Conservation (phyloP, 2,797 vertebrate genomes). For the Natrix natrix region DNA sequence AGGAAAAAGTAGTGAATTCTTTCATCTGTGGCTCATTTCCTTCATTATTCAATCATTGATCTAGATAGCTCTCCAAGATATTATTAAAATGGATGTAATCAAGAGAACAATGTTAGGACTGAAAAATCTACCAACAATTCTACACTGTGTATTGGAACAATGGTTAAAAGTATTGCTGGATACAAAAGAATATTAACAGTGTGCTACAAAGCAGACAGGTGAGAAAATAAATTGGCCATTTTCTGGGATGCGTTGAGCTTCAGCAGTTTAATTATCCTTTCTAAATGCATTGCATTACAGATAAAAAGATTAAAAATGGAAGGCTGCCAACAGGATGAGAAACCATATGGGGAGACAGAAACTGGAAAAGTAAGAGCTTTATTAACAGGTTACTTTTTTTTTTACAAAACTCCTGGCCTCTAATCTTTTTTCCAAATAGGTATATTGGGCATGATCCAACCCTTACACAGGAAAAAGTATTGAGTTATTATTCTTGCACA, state of each 20-base stretch:
- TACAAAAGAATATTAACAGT: constrained; percentile 55
- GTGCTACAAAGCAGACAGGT: constrained; percentile 39
- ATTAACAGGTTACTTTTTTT: constrained; percentile 36
- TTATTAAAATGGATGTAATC: constrained; percentile 47
- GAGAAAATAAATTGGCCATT: constrained; percentile 51
- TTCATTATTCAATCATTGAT: constrained; percentile 55
- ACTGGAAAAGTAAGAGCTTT: constrained; percentile 41
- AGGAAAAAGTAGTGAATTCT: not conserved
- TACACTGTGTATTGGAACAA: constrained; percentile 25
- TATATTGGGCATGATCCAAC: constrained; percentile 17
- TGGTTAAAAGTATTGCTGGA: constrained; percentile 56
- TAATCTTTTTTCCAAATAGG: constrained; percentile 55
- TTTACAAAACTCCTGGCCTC: constrained; percentile 21
- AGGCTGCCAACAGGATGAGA: constrained; percentile 35
- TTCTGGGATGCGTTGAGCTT: constrained; percentile 40
- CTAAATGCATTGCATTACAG: constrained; percentile 56
- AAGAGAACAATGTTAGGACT: constrained; percentile 57
- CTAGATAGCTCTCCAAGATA: not conserved
- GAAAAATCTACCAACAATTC: constrained; percentile 54
- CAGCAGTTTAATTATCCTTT: constrained; percentile 57
- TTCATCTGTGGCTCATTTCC: constrained; percentile 25
- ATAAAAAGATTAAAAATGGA: constrained; percentile 56
- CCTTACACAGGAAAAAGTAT: not conserved
- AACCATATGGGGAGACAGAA: constrained; percentile 33
- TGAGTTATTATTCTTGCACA: not conserved